Conservation (phyloP, 2,113 vertebrate species). For the Nycticebus coucang region DNA sequence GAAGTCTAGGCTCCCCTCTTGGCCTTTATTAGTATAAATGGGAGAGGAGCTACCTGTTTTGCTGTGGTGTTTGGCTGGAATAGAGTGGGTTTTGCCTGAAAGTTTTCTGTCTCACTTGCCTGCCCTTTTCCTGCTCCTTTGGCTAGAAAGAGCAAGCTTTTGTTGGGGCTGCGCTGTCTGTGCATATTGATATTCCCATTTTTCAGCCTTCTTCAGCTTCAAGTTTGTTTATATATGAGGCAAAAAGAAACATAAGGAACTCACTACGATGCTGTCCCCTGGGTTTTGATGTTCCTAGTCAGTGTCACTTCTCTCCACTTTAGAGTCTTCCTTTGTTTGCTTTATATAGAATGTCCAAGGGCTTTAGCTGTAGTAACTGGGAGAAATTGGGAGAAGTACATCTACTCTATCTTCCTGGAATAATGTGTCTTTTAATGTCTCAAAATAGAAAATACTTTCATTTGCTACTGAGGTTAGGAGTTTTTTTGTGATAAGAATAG, state of each 20-base stretch:
- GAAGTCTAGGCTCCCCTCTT: neutral
- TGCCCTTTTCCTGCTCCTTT: neutral
- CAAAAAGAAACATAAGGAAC: neutral
- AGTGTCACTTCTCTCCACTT: neutral
- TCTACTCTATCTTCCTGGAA: neutral
- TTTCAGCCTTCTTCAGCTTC: neutral
- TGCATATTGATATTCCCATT: neutral
- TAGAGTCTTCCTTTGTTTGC: neutral
- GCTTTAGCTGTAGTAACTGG: constrained; percentile 11
- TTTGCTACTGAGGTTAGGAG: constrained; percentile 28
- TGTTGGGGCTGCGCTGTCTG: neutral
- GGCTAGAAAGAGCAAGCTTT: neutral
- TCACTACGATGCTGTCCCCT: neutral
- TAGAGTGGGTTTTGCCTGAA: neutral
- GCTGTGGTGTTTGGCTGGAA: neutral
- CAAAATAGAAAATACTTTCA: constrained; percentile 42
- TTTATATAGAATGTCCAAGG: neutral
- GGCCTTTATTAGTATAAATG: neutral
- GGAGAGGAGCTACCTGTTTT: neutral
- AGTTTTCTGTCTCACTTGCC: neutral
- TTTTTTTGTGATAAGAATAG: neutral
- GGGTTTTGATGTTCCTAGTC: neutral
- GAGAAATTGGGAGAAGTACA: neutral
- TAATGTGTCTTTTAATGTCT: constrained; percentile 41
- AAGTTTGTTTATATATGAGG: neutral